Evolutionary conservation across 2,888 invertebrate genomes (phyloP), one percentile per base, ranked within the genome.

Genomic region (Melanotus villosus): DNA sequence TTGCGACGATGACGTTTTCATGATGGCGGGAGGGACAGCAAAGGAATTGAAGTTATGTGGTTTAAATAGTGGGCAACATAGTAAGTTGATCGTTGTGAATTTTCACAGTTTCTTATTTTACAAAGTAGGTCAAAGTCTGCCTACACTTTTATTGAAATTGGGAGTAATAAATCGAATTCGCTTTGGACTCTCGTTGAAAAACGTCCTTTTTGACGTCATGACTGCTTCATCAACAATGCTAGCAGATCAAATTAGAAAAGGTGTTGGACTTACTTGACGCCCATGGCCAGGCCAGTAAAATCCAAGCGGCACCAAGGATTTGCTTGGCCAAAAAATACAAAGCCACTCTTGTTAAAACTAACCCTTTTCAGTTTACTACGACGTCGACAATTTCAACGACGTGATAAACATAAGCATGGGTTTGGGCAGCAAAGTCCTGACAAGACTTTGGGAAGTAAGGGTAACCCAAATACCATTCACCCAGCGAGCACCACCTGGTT

Each of bases 1-100:
- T 34, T 95, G 95, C 76, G 92, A 94, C 74, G 91, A 92, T 45
- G 95, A 95, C 78, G 85, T 90, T 5, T 91, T 92, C 83, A 83
- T 87, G 1, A 81, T 93, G 68, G 83, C 82, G 14, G 90, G 90
- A 0, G 90, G 90, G 0, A 90, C 89, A 2, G 85, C 86, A 0
- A 87, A 86, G 56, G 87, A 88, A 60, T 87, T 94, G 73, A 89
- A 87, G 10, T 77, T 95, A 7, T 95, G 95, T 80, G 95, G 95
- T 0, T 90, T 93, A 80, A 95, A 95, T 80, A 93, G 92, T 79
- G 94, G 93, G 10, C 95, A 95, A 77, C 95, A 95, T 77, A 87
- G 95, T 94, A 83, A 23, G n/a, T n/a, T n/a, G n/a, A n/a, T n/a
- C n/a, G n/a, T n/a, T n/a, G n/a, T n/a, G n/a, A n/a, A n/a, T n/a